These are phyloP conservation scores for Helobdella robusta DNA, from an alignment of 2,888 invertebrate genomes.

Conservation along the genomic window DNA sequence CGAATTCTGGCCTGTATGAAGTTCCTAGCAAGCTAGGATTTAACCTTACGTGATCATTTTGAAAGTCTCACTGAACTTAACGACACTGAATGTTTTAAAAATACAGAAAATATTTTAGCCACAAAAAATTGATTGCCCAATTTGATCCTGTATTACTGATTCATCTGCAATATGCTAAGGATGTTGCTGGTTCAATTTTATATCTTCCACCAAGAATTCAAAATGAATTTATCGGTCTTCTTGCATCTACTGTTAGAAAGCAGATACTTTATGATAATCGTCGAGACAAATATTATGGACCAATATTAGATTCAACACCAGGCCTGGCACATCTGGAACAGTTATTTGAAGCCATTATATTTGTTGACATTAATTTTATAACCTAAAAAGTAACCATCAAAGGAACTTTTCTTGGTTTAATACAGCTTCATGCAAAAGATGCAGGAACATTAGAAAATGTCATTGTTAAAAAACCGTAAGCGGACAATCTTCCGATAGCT, in stretches of 20 bases:
- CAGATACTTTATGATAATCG: background rate
- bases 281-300: background rate
- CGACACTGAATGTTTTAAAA: no score
- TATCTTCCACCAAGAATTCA: constrained; percentile 3
- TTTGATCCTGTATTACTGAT: background rate
- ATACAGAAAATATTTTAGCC: background rate
- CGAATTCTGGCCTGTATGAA: background rate
- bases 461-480: background rate
- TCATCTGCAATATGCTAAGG: background rate
- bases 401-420: background rate
- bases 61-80: background rate
- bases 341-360: constrained; percentile 2
- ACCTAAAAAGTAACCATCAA: background rate
- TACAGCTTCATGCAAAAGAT: background rate
- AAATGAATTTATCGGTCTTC: constrained; percentile 7
- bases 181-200: background rate
- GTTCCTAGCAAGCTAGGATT: background rate
- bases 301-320: background rate
- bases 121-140: background rate
- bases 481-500: background rate
- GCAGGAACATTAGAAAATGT: background rate
- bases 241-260: background rate
- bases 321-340: background rate
- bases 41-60: background rate
- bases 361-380: background rate